Evolutionary conservation across 2,113 vertebrate species (phyloP).

Genomic region (Talpa occidentalis): DNA sequence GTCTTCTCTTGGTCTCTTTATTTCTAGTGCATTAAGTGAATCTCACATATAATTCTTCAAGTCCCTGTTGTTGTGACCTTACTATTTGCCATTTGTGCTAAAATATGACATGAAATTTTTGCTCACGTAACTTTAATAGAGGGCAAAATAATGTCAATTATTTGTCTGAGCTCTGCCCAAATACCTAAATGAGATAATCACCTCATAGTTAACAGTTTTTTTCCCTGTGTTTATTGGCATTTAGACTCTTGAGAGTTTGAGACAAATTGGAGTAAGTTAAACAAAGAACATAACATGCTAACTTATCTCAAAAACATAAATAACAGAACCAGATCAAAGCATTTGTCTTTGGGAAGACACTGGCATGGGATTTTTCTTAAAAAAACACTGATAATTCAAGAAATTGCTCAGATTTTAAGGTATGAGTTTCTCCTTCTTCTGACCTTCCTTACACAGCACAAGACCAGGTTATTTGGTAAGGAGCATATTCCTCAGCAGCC

Average conservation of each 20-base stretch:
- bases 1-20: background rate
- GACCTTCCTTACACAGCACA: background rate
- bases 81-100: background rate
- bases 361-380: background rate
- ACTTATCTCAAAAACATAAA: conserved; percentile 52
- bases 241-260: background rate
- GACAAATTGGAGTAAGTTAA: background rate
- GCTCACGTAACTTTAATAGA: background rate
- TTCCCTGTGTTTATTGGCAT: background rate
- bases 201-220: background rate
- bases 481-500: background rate
- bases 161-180: background rate
- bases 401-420: background rate
- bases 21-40: background rate
- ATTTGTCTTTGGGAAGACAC: background rate
- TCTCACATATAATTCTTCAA: background rate
- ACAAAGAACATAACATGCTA: conserved; percentile 26
- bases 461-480: background rate
- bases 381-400: background rate
- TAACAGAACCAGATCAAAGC: background rate
- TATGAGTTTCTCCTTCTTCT: background rate
- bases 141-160: background rate
- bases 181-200: background rate
- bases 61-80: background rate
- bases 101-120: background rate